A percentile compares a stretch with the other conserved stretches of the same genome.
Conservation (phyloP, 2,888 invertebrate species). For the Eupelmus urozonus region DNA sequence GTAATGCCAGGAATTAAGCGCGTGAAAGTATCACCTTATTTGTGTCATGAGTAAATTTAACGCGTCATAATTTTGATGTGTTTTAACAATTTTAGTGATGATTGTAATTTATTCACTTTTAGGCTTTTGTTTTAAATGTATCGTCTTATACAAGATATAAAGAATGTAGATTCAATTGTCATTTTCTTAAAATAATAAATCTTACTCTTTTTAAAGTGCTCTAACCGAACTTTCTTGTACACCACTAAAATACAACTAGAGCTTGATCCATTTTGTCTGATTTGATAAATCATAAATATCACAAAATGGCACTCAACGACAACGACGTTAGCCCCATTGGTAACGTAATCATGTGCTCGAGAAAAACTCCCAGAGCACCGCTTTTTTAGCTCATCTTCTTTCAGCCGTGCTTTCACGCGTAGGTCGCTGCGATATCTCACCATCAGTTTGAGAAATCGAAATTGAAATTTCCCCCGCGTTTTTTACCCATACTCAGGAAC, state of each 20-base stretch:
- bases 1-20: too few relatives aligned
- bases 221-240: constrained; percentile 34
- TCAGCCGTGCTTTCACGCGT: background rate
- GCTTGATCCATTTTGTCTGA: constrained; percentile 50
- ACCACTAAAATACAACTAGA: constrained; percentile 6
- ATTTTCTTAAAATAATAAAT: too few relatives aligned
- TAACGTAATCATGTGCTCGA: constrained; percentile 27
- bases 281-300: constrained; percentile 48
- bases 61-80: too few relatives aligned
- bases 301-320: background rate
- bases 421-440: constrained; percentile 20
- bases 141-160: too few relatives aligned
- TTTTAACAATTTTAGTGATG: too few relatives aligned
- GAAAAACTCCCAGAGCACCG: constrained; percentile 13
- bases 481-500: background rate
- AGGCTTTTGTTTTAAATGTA: too few relatives aligned
- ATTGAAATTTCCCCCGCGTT: constrained; percentile 34
- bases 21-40: too few relatives aligned
- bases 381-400: background rate
- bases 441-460: constrained; percentile 31
- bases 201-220: constrained; percentile 21
- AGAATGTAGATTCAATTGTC: too few relatives aligned
- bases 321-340: constrained; percentile 28
- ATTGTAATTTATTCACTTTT: too few relatives aligned
- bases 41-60: too few relatives aligned